Base-by-base conservation (phyloP, 2,888 invertebrate genomes). In the Andrena bicolor region DNA sequence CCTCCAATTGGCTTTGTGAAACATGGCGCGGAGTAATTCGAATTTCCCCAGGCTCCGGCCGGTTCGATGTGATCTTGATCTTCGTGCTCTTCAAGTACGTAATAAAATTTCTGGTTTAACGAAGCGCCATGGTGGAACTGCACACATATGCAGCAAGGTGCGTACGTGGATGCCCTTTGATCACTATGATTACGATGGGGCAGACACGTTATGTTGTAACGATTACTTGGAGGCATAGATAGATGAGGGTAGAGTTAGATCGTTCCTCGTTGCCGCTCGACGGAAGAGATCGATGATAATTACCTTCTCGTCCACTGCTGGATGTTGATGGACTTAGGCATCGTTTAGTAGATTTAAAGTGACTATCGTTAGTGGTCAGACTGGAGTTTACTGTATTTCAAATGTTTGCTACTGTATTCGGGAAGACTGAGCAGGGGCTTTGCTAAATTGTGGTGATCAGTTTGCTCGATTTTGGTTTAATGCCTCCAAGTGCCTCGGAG, bases 261-360 rank as follows among this genome's bases (percentile, higher is more conserved):
- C 35, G n/a, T 35, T 56, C 23, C 23, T 20, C 35, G 49, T 71
- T 51, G 8, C 23, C 30, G 30, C 49, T 66, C 16, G 30, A 74
- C 23, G 16, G 56, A 60, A 60, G 5, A 49, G 20, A 49, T 2
- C 48, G 23, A 66, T 48, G 48, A 66, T 60, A 49, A 66, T 23
- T 35, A 65, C 32, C 66, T 7, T 23, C 7, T 30, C 48, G 16
- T 58, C 20, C 49, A 32, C 48, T 32, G 16, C n/a, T 23, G 16
- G 23, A 49, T 58, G 58, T 32, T 26, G n/a, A 66, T 26, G 48
- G 13, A 16, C 41, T 41, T 41, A 1, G 41, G 13, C 5, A 41
- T 41, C 13, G 16, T 16, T 41, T 41, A 16, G 16, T 5, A 41
- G 41, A 13, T 41, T 41, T 41, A 16, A 16, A 41, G 41, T 41